These are phyloP conservation scores for Lepeophtheirus salmonis DNA, from an alignment of 1,140 invertebrate species.

Conservation along the genomic window DNA sequence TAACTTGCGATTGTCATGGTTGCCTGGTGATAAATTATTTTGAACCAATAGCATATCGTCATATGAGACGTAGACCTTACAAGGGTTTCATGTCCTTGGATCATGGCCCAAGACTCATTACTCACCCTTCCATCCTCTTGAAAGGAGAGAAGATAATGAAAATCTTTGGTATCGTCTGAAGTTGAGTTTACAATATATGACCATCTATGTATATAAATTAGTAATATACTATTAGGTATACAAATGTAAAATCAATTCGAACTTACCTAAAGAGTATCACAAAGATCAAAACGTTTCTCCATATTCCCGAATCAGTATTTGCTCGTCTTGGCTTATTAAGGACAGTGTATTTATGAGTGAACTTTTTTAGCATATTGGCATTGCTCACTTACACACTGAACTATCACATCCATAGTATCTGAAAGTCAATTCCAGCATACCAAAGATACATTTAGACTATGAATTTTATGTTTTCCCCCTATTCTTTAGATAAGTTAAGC, in stretches of 20 bases:
- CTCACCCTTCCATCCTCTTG: neutral
- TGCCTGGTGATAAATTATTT: neutral
- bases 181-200: neutral
- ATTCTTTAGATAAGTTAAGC: too few relatives aligned
- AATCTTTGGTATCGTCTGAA: neutral
- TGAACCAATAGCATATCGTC: constrained; percentile 6
- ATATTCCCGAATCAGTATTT: neutral
- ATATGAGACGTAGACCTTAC: neutral
- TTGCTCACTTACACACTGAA: too few relatives aligned
- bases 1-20: constrained; percentile 7
- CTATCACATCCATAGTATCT: too few relatives aligned
- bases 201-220: neutral
- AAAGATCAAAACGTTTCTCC: neutral
- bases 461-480: too few relatives aligned
- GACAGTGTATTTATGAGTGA: neutral
- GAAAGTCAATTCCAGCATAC: too few relatives aligned
- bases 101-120: neutral
- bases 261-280: neutral
- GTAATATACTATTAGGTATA: neutral
- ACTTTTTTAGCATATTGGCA: neutral
- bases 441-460: too few relatives aligned
- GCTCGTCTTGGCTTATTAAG: neutral
- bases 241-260: neutral
- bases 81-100: neutral
- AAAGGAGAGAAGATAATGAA: neutral